phyloP scores from a whole-genome alignment of 1,140 invertebrate genomes.

The Cotesia vestalis region DNA sequence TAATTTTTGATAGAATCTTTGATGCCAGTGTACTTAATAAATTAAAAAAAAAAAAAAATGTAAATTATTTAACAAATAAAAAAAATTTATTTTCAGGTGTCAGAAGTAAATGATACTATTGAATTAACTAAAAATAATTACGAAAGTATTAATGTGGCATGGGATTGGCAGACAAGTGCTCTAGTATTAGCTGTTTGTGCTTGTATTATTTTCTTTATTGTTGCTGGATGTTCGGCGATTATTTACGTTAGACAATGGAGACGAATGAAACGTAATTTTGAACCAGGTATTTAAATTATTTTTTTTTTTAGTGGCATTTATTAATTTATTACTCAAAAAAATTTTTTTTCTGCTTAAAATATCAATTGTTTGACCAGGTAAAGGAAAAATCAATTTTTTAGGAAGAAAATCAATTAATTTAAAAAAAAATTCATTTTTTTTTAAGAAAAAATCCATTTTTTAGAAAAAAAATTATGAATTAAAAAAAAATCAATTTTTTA shows the following conservation, averaged over 20 bases:
- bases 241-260: constrained; percentile 73
- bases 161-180: constrained; percentile 73
- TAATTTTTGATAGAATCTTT: no score
- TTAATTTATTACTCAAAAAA: no score
- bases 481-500: no score
- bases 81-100: constrained; percentile 10
- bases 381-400: no score
- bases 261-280: constrained; percentile 68
- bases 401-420: no score
- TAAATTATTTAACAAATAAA: neutral
- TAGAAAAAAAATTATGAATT: no score
- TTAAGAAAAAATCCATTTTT: no score
- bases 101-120: constrained; percentile 10
- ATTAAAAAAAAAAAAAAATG: neutral
- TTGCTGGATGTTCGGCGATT: constrained; percentile 71
- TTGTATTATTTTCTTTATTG: constrained; percentile 73
- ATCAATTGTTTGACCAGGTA: no score
- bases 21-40: neutral
- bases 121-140: constrained; percentile 34
- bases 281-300: constrained; percentile 62
- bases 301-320: no score
- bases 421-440: no score
- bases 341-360: no score
- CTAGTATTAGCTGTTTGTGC: constrained; percentile 70
- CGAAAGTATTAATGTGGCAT: constrained; percentile 42